Evolutionary conservation across 1,140 invertebrate genomes (phyloP).

Genomic region (Bombus terrestris): DNA sequence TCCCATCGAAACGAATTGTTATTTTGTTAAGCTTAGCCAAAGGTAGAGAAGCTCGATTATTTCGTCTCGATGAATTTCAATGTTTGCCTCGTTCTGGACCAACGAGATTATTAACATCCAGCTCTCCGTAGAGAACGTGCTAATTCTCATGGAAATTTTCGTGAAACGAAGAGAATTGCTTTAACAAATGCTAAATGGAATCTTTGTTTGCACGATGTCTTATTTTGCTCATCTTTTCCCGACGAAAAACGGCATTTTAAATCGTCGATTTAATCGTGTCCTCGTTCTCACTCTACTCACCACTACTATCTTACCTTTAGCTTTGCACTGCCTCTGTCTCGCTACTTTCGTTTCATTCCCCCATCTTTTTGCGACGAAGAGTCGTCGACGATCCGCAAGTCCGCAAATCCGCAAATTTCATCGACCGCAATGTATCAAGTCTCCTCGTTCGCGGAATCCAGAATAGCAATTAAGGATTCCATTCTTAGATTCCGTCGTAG

Average conservation of each 20-base stretch:
- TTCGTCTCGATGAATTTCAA: slow-evolving; percentile 28
- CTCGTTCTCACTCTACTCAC: neutral
- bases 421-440: neutral
- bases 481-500: slow-evolving; percentile 38
- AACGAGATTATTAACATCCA: slow-evolving; percentile 29
- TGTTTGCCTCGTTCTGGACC: neutral
- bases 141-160: neutral
- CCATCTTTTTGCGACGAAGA: neutral
- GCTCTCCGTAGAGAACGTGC: neutral
- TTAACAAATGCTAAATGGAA: neutral
- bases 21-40: slow-evolving; percentile 5
- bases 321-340: neutral
- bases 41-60: slow-evolving; percentile 1
- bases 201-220: too few species aligned
- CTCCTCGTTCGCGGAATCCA: slow-evolving; percentile 2
- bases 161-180: neutral
- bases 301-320: neutral
- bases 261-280: neutral
- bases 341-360: neutral
- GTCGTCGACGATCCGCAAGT: neutral
- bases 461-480: slow-evolving; percentile 28
- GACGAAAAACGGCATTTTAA: neutral
- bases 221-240: too few species aligned
- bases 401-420: slow-evolving; percentile 2
- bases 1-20: slow-evolving; percentile 36